These are phyloP conservation scores for Drosophila koepferae DNA, from an alignment of 2,888 invertebrate species.

Conservation along the genomic window DNA sequence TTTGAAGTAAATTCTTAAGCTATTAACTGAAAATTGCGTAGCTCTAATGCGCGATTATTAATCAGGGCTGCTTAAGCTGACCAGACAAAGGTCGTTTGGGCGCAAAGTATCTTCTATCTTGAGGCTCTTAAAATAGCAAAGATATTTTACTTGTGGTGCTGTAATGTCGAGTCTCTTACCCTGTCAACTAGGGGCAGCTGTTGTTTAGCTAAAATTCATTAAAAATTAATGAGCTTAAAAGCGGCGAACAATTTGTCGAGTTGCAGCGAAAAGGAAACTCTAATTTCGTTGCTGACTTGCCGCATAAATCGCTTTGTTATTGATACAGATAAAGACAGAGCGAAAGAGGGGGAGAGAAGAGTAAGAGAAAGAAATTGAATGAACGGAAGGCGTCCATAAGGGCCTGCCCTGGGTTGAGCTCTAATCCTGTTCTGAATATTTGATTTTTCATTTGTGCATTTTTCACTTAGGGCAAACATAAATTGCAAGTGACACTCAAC, in stretches of 20 bases:
- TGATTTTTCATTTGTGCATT: constrained; percentile 68
- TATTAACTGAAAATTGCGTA: constrained; percentile 3
- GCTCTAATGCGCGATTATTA: constrained; percentile 39
- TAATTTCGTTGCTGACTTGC: constrained; percentile 27
- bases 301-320: constrained; percentile 62
- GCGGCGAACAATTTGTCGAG: constrained; percentile 63
- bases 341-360: neutral
- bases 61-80: constrained; percentile 57
- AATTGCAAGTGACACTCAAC: constrained; percentile 47
- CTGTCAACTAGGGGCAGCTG: constrained; percentile 59
- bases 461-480: constrained; percentile 53
- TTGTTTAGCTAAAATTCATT: constrained; percentile 59
- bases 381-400: neutral
- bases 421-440: constrained; percentile 51
- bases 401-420: constrained; percentile 7
- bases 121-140: constrained; percentile 19
- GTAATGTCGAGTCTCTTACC: constrained; percentile 20
- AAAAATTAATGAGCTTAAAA: constrained; percentile 75
- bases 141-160: constrained; percentile 35
- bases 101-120: constrained; percentile 4
- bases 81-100: constrained; percentile 30
- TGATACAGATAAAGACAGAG: constrained; percentile 22
- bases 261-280: constrained; percentile 30
- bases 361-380: neutral
- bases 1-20: neutral